Percentiles rank a stretch among this genome's conserved stretches.
phyloP scores from a whole-genome alignment of 2,797 vertebrate species.

The Taenioides sp. region DNA sequence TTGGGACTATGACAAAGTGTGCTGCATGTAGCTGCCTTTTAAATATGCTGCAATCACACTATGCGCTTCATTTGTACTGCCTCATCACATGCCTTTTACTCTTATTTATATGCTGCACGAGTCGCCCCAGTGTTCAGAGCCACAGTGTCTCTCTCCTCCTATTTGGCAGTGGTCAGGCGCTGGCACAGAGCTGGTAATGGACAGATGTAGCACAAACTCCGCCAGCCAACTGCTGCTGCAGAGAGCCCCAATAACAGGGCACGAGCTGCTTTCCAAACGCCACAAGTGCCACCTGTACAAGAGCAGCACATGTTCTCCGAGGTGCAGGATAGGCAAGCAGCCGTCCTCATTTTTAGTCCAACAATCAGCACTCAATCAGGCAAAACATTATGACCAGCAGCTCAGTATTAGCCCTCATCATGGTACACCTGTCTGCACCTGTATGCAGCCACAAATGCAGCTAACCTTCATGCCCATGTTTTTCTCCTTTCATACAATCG shows the following conservation, averaged over 20 bases:
- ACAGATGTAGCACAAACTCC: conserved; percentile 34
- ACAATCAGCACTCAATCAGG: neutral
- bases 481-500: neutral
- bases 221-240: conserved; percentile 38
- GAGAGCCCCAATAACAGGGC: conserved; percentile 24
- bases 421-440: neutral
- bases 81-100: conserved; percentile 37
- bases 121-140: conserved; percentile 26
- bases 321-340: conserved; percentile 9
- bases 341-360: conserved; percentile 18
- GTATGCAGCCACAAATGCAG: neutral
- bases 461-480: neutral
- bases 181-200: conserved; percentile 34
- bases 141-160: conserved; percentile 24
- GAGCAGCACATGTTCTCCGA: conserved; percentile 5
- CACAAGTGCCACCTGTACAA: conserved; percentile 20
- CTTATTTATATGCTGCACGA: conserved; percentile 40
- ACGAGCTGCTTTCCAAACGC: conserved; percentile 24
- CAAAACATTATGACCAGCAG: conserved; percentile 4
- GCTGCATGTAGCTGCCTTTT: conserved; percentile 23
- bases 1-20: neutral
- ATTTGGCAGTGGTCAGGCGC: conserved; percentile 29
- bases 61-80: conserved; percentile 43
- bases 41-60: conserved; percentile 27
- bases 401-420: neutral